Percentiles rank a stretch among this genome's conserved stretches.
Evolutionary conservation across 1,140 invertebrate species (phyloP).

Genomic region (Plutomurus gul): DNA sequence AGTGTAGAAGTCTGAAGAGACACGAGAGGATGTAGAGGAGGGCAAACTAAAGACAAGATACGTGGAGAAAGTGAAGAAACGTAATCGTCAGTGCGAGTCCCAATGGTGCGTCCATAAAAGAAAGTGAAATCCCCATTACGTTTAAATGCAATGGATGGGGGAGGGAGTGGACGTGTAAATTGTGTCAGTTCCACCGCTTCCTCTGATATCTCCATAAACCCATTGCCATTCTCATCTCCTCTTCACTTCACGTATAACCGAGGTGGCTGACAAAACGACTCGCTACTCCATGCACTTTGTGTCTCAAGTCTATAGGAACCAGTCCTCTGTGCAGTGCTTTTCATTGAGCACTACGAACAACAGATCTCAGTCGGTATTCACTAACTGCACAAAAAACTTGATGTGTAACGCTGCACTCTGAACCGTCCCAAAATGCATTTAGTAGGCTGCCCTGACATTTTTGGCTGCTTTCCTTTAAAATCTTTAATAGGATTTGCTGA

Average conservation of each 20-base stretch:
- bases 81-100: conserved; percentile 15
- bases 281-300: not conserved
- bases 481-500: too few species aligned
- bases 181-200: conserved; percentile 24
- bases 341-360: too few species aligned
- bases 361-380: too few species aligned
- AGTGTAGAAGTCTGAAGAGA: not conserved
- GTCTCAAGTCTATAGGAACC: too few species aligned
- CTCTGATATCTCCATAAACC: conserved; percentile 22
- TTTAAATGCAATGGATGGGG: conserved; percentile 26
- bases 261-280: not conserved
- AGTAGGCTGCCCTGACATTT: too few species aligned
- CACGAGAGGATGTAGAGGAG: not conserved
- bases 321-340: too few species aligned
- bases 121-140: conserved; percentile 26
- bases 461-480: too few species aligned
- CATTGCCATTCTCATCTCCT: conserved; percentile 20
- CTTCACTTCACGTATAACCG: conserved; percentile 10
- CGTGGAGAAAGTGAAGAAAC: not conserved
- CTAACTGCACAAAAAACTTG: too few species aligned
- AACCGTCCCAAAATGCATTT: too few species aligned
- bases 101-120: conserved; percentile 26
- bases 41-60: not conserved
- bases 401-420: too few species aligned
- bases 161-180: conserved; percentile 19